Evolutionary conservation across 2,797 vertebrate species (phyloP).

Genomic region (Morus bassanus): DNA sequence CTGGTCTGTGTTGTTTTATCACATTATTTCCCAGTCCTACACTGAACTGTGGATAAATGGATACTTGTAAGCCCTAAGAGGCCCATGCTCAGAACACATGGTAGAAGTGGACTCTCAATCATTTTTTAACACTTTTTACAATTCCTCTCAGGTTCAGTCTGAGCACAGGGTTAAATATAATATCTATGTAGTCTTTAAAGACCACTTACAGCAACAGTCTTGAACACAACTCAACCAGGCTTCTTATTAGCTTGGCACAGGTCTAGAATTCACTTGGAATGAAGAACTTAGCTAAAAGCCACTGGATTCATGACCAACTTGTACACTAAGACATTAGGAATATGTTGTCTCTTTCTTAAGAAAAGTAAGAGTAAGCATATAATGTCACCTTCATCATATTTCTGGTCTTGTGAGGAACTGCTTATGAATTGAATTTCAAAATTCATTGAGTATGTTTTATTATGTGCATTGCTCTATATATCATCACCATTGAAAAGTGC

Average conservation of each 20-base stretch:
- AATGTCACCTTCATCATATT: background rate
- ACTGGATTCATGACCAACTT: background rate
- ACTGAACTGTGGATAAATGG: background rate
- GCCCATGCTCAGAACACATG: fast-evolving
- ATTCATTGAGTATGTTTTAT: background rate
- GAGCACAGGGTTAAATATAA: background rate
- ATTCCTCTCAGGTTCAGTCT: background rate
- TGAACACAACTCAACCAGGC: background rate
- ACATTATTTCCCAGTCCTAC: background rate
- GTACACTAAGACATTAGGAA: background rate
- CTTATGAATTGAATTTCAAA: background rate
- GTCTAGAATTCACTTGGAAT: background rate
- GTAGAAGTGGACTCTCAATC: background rate
- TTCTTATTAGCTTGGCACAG: background rate
- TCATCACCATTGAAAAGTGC: background rate
- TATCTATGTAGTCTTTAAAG: background rate
- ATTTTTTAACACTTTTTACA: background rate
- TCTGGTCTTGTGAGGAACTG: background rate
- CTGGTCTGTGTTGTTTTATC: background rate
- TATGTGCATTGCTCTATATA: background rate
- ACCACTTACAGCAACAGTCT: background rate
- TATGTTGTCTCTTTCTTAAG: background rate
- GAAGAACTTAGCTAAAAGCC: background rate
- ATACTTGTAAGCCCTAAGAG: background rate
- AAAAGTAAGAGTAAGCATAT: background rate